Evolutionary conservation across 2,888 invertebrate genomes (phyloP), one percentile per base, ranked within the genome.

Genomic region (Megaustenia siamemsis): DNA sequence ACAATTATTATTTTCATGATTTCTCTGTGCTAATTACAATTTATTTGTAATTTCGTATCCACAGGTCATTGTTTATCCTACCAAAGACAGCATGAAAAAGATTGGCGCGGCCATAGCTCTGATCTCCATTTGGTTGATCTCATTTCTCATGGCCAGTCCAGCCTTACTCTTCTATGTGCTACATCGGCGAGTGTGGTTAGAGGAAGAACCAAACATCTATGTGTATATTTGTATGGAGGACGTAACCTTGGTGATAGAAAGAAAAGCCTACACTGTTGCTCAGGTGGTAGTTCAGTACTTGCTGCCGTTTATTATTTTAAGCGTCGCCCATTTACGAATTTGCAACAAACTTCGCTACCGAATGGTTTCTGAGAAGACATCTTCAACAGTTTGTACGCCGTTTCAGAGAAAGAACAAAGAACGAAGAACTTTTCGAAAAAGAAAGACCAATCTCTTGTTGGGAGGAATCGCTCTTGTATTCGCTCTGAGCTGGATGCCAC

Each of bases 401-500:
- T 88, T 82, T 86, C 88, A 88, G 88, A 89, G 88, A 86, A 87
- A 87, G 87, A 89, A 88, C 88, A 89, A 88, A 87, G 84, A 91
- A 84, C 84, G 89, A 60, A 87, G 91, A 24, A 90, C 89, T 89
- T 95, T 96, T 73, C 96, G 97, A 0, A 96, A 97, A 87, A 96
- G 96, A 89, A 96, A 97, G 89, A 98, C 98, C 32, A 98, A 98
- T 94, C 96, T 97, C n/a, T 96, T 98, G 40, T 95, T 98, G 10
- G 96, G 97, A 87, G 96, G 97, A 68, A 98, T 98, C 88, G 97
- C 97, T 12, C 95, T 97, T 4, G 97, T 98, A 4, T 98, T 98
- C 93, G 97, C 97, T 0, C 95, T 97, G 83, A 97, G 97, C 90
- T 98, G 98, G 98, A 94, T 98, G 88, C 98, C 98, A 0, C 94